phyloP scores from a whole-genome alignment of 1,140 invertebrate species.

The Anastrepha ludens region DNA sequence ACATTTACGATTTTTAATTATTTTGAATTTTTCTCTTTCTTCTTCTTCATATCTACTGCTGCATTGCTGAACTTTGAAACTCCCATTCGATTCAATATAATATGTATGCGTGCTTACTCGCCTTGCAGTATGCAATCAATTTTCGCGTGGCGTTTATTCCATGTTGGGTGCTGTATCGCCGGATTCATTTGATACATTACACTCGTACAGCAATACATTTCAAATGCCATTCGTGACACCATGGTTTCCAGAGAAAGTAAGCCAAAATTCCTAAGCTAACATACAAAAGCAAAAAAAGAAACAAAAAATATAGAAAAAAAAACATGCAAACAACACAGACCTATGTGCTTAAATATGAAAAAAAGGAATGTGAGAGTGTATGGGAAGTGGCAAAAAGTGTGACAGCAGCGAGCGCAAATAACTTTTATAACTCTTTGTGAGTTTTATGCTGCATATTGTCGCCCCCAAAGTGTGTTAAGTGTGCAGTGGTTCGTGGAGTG shows the following conservation, averaged over 20 bases:
- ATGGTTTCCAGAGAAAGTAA: slow-evolving; percentile 93
- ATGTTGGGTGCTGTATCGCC: slow-evolving; percentile 93
- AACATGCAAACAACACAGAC: not conserved
- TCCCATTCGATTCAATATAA: not conserved
- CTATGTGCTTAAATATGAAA: too few species aligned
- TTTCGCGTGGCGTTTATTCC: slow-evolving; percentile 91
- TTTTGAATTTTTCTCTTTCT: slow-evolving; percentile 21
- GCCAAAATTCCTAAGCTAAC: slow-evolving; percentile 41
- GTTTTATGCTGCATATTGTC: slow-evolving; percentile 17
- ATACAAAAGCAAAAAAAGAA: not conserved
- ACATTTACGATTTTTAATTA: slow-evolving; percentile 55
- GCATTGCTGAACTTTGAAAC: not conserved
- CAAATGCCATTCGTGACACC: slow-evolving; percentile 96
- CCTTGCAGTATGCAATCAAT: slow-evolving; percentile 91
- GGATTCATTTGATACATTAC: slow-evolving; percentile 94
- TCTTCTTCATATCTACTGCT: slow-evolving; percentile 49
- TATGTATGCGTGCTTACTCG: not conserved
- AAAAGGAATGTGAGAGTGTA: not conserved
- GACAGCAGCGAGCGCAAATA: slow-evolving; percentile 5
- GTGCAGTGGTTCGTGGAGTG: not conserved
- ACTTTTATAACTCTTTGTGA: slow-evolving; percentile 26
- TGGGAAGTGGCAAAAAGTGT: not conserved
- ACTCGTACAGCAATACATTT: slow-evolving; percentile 96
- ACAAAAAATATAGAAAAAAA: not conserved
- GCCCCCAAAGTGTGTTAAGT: slow-evolving; percentile 11